Evolutionary conservation across 1,140 invertebrate genomes (phyloP), one percentile per base, ranked within the genome.

Genomic region (Diabrotica virgifera): DNA sequence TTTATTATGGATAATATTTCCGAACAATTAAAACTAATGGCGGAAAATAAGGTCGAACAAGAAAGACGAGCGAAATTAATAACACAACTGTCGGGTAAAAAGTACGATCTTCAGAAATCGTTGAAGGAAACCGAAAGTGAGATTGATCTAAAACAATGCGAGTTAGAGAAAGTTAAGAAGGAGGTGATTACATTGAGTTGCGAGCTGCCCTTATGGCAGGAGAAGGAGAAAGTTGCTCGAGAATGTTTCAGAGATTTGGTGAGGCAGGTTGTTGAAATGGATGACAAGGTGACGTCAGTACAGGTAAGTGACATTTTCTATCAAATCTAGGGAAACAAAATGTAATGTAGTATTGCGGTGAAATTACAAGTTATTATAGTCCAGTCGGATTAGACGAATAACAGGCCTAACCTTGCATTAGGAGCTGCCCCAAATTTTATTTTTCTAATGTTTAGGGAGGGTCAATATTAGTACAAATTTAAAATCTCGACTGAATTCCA

Each of bases 1-100:
- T 10, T 8, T 10, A 46, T 5, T 8, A 46, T 46, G 40, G 40
- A 82, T 82, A n/a, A 82, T 0, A 94, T 79, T 68, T 95, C 92
- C 6, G 92, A 76, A 38, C 82, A 84, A 9, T 85, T 79, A 54
- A 13, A 69, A 71, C 24, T 37, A 63, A 40, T 63, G 5, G 14
- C 24, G 6, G 8, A 12, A 13, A 11, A 52, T 7, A 13, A 40
- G 6, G 54, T 46, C 40, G 38, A 57, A 52, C 12, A 7, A 2
- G 60, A 62, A 37, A 40, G 13, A 9, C 53, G 51, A 38, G 6
- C 52, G 24, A 53, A 54, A 36, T 54, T 36, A 10, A 10, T 54
- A 1, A 52, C 36, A 11, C 35, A 62, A 54, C 11, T 62, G 52
- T 52, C 60, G 2, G 36, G n/a, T 14, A 62, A 14, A 40, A 53